These are phyloP conservation scores for Protosalanx chinensis DNA, from an alignment of 2,797 vertebrate species.

Conservation along the genomic window DNA sequence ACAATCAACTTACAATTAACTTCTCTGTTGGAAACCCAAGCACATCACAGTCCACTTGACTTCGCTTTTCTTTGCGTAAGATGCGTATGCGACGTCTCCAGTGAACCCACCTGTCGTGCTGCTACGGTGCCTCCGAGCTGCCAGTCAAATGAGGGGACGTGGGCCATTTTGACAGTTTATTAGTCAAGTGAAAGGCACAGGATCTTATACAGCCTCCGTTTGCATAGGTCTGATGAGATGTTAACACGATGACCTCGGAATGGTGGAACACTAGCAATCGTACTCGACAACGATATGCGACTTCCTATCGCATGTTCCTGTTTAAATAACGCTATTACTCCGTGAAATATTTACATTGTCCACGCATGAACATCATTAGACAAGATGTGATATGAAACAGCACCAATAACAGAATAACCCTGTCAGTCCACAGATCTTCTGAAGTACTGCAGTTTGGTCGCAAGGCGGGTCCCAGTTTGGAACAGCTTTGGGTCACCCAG, in stretches of 20 bases:
- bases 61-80: no score
- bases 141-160: not conserved
- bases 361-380: no score
- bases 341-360: no score
- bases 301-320: no score
- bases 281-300: not conserved
- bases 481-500: not conserved
- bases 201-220: slow-evolving; percentile 72
- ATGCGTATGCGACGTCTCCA: no score
- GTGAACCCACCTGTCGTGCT: no score
- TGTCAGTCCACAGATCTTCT: not conserved
- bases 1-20: no score
- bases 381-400: not conserved
- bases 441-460: not conserved
- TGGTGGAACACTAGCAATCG: slow-evolving; percentile 24
- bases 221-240: slow-evolving; percentile 77
- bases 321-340: no score
- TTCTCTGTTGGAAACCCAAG: no score
- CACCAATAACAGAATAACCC: not conserved
- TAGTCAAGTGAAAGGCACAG: slow-evolving; percentile 78
- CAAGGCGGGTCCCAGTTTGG: not conserved
- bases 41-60: no score
- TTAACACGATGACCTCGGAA: slow-evolving; percentile 29
- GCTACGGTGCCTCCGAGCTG: no score
- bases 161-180: slow-evolving; percentile 57